Percentiles rank a stretch among this genome's conserved stretches.
Evolutionary conservation across 1,140 invertebrate genomes (phyloP).

Genomic region (Drosophila insularis): DNA sequence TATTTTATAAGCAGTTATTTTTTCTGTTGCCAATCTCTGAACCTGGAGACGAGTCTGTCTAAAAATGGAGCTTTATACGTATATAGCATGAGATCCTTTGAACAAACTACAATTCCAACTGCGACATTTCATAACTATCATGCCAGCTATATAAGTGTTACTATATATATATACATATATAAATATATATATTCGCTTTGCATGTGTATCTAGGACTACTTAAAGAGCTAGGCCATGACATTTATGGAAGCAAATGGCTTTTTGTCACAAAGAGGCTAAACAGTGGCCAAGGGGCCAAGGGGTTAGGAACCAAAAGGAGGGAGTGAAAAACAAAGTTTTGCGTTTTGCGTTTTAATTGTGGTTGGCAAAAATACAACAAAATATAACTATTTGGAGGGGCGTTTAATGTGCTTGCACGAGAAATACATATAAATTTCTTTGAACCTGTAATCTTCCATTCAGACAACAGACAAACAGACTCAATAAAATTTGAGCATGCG

Average conservation of each 20-base stretch:
- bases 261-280: constrained; percentile 37
- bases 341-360: constrained; percentile 67
- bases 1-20: too few species aligned
- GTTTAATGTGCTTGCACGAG: constrained; percentile 53
- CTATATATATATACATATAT: constrained; percentile 21
- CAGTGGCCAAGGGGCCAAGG: too few species aligned
- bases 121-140: neutral
- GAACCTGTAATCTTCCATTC: constrained; percentile 12
- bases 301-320: too few species aligned
- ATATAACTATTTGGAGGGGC: constrained; percentile 58
- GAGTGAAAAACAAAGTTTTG: constrained; percentile 36
- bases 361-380: constrained; percentile 33
- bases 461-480: constrained; percentile 17
- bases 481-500: constrained; percentile 34
- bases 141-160: constrained; percentile 1
- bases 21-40: neutral
- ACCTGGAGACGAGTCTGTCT: neutral
- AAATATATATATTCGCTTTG: neutral
- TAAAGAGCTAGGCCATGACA: constrained; percentile 62
- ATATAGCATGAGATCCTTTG: neutral
- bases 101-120: neutral
- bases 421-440: constrained; percentile 68
- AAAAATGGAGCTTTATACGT: neutral
- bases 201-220: constrained; percentile 33
- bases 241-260: constrained; percentile 73